Percentiles rank a stretch among this genome's conserved stretches.
Evolutionary conservation across 2,888 invertebrate species (phyloP).

Genomic region (Rhingia campestris): DNA sequence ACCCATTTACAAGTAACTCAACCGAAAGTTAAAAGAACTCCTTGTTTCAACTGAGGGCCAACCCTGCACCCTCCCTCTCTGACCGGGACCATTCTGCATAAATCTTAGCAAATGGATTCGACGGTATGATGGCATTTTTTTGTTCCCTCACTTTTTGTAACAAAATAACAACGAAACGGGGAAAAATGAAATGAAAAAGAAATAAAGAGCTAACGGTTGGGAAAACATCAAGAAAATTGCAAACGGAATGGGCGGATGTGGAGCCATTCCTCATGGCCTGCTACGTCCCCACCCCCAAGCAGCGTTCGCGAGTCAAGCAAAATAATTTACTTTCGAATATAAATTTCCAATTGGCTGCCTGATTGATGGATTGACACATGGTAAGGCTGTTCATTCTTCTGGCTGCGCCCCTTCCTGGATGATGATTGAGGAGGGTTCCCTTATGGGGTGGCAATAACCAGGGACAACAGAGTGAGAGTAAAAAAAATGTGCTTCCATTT

Average conservation of each 20-base stretch:
- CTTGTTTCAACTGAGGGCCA: slow-evolving; percentile 37
- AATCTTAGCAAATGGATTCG: slow-evolving; percentile 56
- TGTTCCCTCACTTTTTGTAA: slow-evolving; percentile 28
- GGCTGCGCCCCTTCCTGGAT: neutral
- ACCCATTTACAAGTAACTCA: slow-evolving; percentile 72
- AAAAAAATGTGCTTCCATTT: slow-evolving; percentile 68
- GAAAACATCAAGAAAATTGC: slow-evolving; percentile 57
- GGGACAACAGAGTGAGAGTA: neutral
- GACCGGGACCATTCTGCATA: slow-evolving; percentile 37
- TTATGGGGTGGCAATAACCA: neutral
- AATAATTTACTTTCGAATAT: slow-evolving; percentile 74
- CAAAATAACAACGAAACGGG: slow-evolving; percentile 60
- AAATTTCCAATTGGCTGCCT: slow-evolving; percentile 74
- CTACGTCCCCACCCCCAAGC: slow-evolving; percentile 14
- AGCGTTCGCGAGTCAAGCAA: slow-evolving; percentile 56
- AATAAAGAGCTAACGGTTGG: slow-evolving; percentile 70
- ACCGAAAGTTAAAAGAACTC: slow-evolving; percentile 55
- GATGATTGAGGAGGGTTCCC: neutral
- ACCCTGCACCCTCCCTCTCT: neutral
- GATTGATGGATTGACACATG: slow-evolving; percentile 74
- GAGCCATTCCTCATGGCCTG: neutral
- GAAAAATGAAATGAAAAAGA: slow-evolving; percentile 67
- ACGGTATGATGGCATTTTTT: slow-evolving; percentile 35
- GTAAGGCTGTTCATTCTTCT: slow-evolving; percentile 64
- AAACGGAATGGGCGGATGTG: neutral